A percentile compares a stretch with the other conserved stretches of the same genome.
Conservation (phyloP, 2,888 invertebrate genomes). For the Noctua pronuba region DNA sequence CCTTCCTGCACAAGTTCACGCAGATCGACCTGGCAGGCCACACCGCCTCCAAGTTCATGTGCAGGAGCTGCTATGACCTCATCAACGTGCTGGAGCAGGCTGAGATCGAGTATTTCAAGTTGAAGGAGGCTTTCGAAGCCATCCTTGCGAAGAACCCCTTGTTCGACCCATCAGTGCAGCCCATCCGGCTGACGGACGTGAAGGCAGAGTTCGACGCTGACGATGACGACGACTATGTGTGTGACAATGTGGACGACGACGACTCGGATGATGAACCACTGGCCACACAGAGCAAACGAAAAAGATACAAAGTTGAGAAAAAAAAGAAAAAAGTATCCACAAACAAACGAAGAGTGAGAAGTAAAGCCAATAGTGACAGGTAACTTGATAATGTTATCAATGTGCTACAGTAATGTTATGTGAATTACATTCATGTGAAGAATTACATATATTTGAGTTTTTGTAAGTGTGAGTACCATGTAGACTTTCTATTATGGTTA, state of each 20-base stretch:
- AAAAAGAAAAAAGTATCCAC: slow-evolving; percentile 78
- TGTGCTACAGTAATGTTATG: background rate
- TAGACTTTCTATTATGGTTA: no score
- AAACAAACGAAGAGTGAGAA: slow-evolving; percentile 65
- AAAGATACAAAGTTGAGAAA: slow-evolving; percentile 77
- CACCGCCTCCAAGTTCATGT: slow-evolving; percentile 75
- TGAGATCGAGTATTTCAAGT: slow-evolving; percentile 82
- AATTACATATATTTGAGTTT: no score
- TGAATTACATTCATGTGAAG: background rate
- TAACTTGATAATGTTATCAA: slow-evolving; percentile 40
- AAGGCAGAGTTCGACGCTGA: slow-evolving; percentile 71
- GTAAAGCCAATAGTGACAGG: slow-evolving; percentile 71
- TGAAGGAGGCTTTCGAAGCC: slow-evolving; percentile 83
- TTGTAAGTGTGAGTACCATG: no score
- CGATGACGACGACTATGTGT: slow-evolving; percentile 61
- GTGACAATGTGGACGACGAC: slow-evolving; percentile 61
- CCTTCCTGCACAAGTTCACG: slow-evolving; percentile 79
- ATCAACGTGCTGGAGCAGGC: slow-evolving; percentile 84
- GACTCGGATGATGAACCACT: slow-evolving; percentile 78
- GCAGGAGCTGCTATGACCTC: slow-evolving; percentile 82
- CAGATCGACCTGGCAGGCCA: slow-evolving; percentile 72
- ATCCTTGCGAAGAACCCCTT: slow-evolving; percentile 84
- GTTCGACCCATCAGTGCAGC: slow-evolving; percentile 71
- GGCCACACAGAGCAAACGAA: slow-evolving; percentile 79
- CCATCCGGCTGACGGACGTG: slow-evolving; percentile 67